Conservation (phyloP, 2,113 vertebrate species). For the Empidonax traillii region DNA sequence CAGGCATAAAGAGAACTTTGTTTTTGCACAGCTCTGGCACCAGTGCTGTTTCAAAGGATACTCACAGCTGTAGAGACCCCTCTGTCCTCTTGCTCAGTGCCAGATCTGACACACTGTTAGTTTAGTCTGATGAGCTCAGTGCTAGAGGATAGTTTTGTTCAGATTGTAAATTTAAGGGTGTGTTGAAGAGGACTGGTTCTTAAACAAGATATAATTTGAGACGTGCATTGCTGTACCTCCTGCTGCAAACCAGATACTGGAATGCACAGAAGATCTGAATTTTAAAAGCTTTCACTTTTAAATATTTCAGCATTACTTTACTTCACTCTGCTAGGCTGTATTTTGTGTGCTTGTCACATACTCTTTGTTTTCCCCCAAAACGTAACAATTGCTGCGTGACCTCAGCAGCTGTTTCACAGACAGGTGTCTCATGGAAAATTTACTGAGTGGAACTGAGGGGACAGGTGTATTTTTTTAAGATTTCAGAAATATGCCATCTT, state of each 20-base stretch:
- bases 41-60: background rate
- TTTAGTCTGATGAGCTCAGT: background rate
- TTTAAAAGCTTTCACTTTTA: background rate
- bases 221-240: background rate
- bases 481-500: background rate
- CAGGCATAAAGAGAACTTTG: background rate
- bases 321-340: background rate
- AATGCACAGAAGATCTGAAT: background rate
- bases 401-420: background rate
- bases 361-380: background rate
- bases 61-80: rapidly evolving
- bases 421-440: background rate
- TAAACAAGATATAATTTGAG: background rate
- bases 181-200: background rate
- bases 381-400: background rate
- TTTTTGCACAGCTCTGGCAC: background rate
- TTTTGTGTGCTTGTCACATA: background rate
- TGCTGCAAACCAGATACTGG: background rate
- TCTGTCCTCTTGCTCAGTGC: background rate
- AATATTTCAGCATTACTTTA: background rate
- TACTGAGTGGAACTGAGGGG: background rate
- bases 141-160: background rate
- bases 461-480: background rate
- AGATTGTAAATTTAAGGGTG: background rate
- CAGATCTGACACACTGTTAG: background rate